Conservation (phyloP, 2,888 invertebrate species). For the Rotaria magnacalcarata region DNA sequence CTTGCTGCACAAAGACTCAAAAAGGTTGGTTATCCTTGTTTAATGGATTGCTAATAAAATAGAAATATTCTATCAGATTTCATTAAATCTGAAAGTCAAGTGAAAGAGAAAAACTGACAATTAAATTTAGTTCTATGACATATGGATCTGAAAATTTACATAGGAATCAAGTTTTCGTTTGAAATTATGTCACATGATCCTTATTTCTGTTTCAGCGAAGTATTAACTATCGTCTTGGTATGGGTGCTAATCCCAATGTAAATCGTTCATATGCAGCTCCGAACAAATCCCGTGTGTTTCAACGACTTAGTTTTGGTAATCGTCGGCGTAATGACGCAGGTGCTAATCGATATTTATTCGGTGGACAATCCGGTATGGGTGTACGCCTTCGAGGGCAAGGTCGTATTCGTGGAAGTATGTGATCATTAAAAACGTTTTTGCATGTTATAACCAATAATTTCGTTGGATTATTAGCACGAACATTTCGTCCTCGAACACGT, state of each 20-base stretch:
- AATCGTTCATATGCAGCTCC: neutral
- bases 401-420: neutral
- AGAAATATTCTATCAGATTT: too few relatives aligned
- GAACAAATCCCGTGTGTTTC: neutral
- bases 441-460: neutral
- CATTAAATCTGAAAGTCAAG: too few relatives aligned
- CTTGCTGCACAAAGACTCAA: neutral
- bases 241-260: neutral
- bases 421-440: neutral
- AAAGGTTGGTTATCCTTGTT: neutral
- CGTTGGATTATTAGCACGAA: neutral
- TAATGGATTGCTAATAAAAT: too few relatives aligned
- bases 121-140: too few relatives aligned
- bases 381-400: neutral
- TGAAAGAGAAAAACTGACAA: too few relatives aligned
- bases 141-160: too few relatives aligned
- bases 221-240: neutral
- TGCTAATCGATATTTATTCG: neutral
- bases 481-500: constrained; percentile 2
- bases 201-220: neutral
- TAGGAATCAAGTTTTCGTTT: too few relatives aligned
- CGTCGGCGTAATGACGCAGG: neutral
- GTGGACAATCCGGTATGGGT: constrained; percentile 3
- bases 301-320: neutral
- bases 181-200: neutral